Evolutionary conservation across 2,797 vertebrate species (phyloP), one percentile per base, ranked within the genome.

Genomic region (Poeciliopsis presidionis): DNA sequence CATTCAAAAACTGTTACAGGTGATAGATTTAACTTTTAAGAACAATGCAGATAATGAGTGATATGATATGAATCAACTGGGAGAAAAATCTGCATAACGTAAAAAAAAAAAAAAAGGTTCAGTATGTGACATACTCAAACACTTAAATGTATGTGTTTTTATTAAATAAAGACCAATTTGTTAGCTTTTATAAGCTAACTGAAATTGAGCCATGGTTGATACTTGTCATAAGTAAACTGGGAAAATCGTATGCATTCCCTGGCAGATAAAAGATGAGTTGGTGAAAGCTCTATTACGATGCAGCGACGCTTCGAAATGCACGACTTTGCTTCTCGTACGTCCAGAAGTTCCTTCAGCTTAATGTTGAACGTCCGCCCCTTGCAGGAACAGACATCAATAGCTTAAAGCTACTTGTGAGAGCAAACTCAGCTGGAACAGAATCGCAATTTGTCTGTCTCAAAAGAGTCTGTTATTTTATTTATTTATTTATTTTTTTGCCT

Each of bases 341-440:
- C 72, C 71, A 43, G 9, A 51, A 79, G 75, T 67, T 77, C 25
- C 25, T 73, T 14, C 74, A 81, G 80, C 70, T 81, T 85, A 87
- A 85, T 72, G 82, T 73, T 47, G 74, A 88, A 88, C 65, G 87
- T 84, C 75, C 90, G 59, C 78, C 78, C 77, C 73, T 73, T 84
- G 82, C 71, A 8, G 67, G 74, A 87, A 78, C 75, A 89, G 84
- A 89, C 86, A 82, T 86, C 86, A 87, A 76, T 90, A 82, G 84
- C 87, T 90, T 20, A 83, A 76, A 93, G 88, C 91, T 59, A 78
- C 83, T 86, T 75, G 72, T 82, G 86, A 80, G 80, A 74, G 82
- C 22, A 75, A 74, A 84, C 75, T 70, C 87, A 90, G 82, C 81
- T 81, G 82, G 88, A 91, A 87, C 82, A 80, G 90, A 89, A 91